These are phyloP conservation scores for Laothoe populi DNA, from an alignment of 2,888 invertebrate species.

Conservation along the genomic window DNA sequence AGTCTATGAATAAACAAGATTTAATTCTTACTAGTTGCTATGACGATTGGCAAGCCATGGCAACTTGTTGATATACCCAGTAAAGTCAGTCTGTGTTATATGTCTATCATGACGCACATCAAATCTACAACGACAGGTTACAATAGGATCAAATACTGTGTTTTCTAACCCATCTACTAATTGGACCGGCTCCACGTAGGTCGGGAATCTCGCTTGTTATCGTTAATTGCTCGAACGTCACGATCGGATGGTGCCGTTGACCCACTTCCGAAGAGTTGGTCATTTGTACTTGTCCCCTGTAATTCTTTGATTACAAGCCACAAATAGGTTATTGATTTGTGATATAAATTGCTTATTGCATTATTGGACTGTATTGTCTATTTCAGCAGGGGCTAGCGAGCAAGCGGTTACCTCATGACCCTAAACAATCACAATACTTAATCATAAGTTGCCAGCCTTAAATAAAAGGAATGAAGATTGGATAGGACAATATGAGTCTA, in stretches of 20 bases:
- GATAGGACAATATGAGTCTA: too few species aligned
- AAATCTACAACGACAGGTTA: not conserved
- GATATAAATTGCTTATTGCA: not conserved
- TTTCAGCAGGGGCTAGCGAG: too few species aligned
- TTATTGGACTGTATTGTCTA: not conserved
- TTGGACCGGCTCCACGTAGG: slow-evolving; percentile 32
- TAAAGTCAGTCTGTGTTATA: too few species aligned
- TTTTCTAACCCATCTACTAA: slow-evolving; percentile 33
- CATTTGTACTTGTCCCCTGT: not conserved
- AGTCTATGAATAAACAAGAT: too few species aligned
- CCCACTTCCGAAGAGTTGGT: slow-evolving; percentile 30
- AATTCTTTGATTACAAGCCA: not conserved
- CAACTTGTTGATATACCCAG: too few species aligned
- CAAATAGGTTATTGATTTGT: not conserved
- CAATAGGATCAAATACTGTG: not conserved
- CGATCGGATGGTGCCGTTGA: slow-evolving; percentile 31
- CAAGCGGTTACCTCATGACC: too few species aligned
- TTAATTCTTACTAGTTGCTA: too few species aligned
- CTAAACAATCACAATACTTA: too few species aligned
- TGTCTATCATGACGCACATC: too few species aligned
- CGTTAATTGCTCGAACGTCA: slow-evolving; percentile 43
- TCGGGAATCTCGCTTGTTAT: slow-evolving; percentile 32
- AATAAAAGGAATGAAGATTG: too few species aligned
- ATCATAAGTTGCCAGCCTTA: too few species aligned
- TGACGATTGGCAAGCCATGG: too few species aligned